Base-by-base conservation (phyloP, 2,888 invertebrate genomes). In the Nebria brevicollis region DNA sequence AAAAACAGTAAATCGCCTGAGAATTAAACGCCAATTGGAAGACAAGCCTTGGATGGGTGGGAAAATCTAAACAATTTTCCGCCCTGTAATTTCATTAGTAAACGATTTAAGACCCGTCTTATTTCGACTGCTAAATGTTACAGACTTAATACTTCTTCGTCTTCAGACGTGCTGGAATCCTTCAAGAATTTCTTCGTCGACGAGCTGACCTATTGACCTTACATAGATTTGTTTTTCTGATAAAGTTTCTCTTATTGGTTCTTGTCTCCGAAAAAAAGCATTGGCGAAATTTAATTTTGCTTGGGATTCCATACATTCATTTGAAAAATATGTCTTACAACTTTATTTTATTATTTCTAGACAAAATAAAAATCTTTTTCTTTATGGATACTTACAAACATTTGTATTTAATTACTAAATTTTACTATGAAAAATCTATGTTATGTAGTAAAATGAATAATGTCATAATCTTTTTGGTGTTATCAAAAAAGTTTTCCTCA, bases 51-150 rank as follows among this genome's bases (percentile, higher is more conserved):
- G 25, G 42, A 41, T 11, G 20, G 73, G 73, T 10, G 73, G 20
- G 41, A 41, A 73, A 73, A 73, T 75, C 75, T 75, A 75, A 64
- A 75, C 64, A 54, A 65, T 72, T 34, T 64, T 70, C 64, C 54
- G 66, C 70, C 70, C 26, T 68, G 80, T 80, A 80, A 75, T 80
- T 80, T 80, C 75, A 80, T 80, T 80, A 80, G 80, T n/a, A 41
- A 72, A 64, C 80, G 72, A 80, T 80, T 80, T 80, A 72, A 75
- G 75, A 72, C 80, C 42, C 72, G 72, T 74, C 72, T 75, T 70
- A 66, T 68, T 75, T 68, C 80, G 75, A 73, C 80, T 80, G 80
- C 74, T 80, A 75, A 75, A 75, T 72, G 75, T 80, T 80, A 80
- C 72, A 66, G 66, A 79, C 79, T 79, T 79, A 66, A 74, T 75